Conservation (phyloP, 1,140 invertebrate species). For the Uloborus diversus region DNA sequence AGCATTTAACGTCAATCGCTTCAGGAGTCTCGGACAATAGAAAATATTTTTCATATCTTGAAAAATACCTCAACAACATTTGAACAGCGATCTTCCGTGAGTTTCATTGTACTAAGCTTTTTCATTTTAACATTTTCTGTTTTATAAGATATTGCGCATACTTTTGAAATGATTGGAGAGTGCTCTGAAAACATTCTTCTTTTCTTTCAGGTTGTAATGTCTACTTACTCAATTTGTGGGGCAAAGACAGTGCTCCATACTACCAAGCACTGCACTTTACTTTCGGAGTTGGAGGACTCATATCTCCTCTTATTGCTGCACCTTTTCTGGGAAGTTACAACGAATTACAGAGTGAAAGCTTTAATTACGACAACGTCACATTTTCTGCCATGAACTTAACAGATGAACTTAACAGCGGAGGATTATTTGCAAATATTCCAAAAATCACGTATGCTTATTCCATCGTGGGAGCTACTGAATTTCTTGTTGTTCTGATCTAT, state of each 20-base stretch:
- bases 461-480: too few relatives aligned
- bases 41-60: too few relatives aligned
- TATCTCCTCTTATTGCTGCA: constrained; percentile 68
- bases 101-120: too few relatives aligned
- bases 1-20: too few relatives aligned
- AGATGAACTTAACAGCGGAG: too few relatives aligned
- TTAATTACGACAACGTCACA: background rate
- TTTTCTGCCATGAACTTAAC: background rate
- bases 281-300: constrained; percentile 69
- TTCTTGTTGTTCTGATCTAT: background rate
- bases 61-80: too few relatives aligned
- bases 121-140: too few relatives aligned
- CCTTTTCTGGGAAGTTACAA: constrained; percentile 64
- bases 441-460: background rate
- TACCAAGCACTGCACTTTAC: constrained; percentile 70
- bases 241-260: constrained; percentile 67
- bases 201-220: constrained; percentile 64
- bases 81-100: too few relatives aligned
- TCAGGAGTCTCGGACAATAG: too few relatives aligned
- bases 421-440: background rate
- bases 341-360: background rate
- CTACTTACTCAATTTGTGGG: constrained; percentile 68
- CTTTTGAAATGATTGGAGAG: too few relatives aligned
- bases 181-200: too few relatives aligned
- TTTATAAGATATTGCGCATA: too few relatives aligned